Conservation (phyloP, 2,797 vertebrate species). For the Pipistrellus kuhlii region DNA sequence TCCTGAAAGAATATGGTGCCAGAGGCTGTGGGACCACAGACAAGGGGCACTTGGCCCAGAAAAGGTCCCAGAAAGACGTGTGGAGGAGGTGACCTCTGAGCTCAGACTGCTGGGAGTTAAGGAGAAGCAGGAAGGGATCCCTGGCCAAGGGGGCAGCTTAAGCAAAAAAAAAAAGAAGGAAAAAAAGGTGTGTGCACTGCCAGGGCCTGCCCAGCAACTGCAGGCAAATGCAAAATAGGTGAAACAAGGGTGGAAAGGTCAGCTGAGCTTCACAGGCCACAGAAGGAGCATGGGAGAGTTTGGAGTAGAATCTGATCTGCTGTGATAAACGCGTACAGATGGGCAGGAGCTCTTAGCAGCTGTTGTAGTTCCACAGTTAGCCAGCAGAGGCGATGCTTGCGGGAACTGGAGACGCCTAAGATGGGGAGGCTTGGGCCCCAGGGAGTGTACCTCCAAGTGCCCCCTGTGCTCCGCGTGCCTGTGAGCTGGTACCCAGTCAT, state of each 20-base stretch:
- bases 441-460: not conserved
- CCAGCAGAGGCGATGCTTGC: not conserved
- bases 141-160: not conserved
- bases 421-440: not conserved
- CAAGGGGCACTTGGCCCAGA: not conserved
- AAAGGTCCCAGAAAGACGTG: not conserved
- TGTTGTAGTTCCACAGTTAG: not conserved
- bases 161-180: not conserved
- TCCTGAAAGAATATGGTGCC: not conserved
- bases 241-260: not conserved
- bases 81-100: not conserved
- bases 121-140: not conserved
- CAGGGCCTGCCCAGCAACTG: not conserved
- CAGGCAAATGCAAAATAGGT: not conserved
- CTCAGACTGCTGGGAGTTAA: constrained; percentile 10
- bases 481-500: not conserved
- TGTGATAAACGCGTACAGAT: not conserved
- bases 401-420: not conserved
- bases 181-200: not conserved
- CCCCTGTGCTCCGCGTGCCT: not conserved
- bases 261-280: not conserved
- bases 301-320: not conserved
- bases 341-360: not conserved
- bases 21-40: not conserved
- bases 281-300: not conserved